Conservation (phyloP, 2,797 vertebrate genomes). For the Iguana delicatissima region DNA sequence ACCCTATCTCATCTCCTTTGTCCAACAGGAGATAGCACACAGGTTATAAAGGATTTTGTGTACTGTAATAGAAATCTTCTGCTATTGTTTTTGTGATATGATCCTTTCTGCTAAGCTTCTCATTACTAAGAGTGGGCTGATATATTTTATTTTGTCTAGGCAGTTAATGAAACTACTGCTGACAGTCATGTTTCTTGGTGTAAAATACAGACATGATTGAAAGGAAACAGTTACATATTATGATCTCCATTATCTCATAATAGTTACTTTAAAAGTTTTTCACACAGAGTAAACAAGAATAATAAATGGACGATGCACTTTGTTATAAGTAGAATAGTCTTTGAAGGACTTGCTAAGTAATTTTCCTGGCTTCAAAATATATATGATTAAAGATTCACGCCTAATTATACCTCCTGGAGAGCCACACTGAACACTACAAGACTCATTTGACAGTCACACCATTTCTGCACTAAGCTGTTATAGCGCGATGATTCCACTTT, state of each 20-base stretch:
- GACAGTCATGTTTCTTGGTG: conserved; percentile 49
- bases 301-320: conserved; percentile 28
- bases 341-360: conserved; percentile 44
- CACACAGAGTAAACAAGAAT: conserved; percentile 51
- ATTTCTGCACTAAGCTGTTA: no score
- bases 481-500: no score
- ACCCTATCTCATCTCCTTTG: conserved; percentile 59
- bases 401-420: not conserved
- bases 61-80: conserved; percentile 3
- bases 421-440: no score
- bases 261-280: conserved; percentile 42
- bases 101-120: conserved; percentile 60
- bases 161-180: conserved; percentile 52
- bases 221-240: conserved; percentile 23
- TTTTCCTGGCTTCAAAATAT: conserved; percentile 48
- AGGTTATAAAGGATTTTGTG: conserved; percentile 52
- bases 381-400: not conserved
- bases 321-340: conserved; percentile 47
- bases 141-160: conserved; percentile 53
- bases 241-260: conserved; percentile 19
- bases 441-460: no score
- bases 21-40: conserved; percentile 42
- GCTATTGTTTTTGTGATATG: conserved; percentile 59
- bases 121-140: conserved; percentile 45
- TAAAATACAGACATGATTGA: conserved; percentile 43